These are phyloP conservation scores for Bettongia penicillata DNA, from an alignment of 2,113 vertebrate species.

Conservation along the genomic window DNA sequence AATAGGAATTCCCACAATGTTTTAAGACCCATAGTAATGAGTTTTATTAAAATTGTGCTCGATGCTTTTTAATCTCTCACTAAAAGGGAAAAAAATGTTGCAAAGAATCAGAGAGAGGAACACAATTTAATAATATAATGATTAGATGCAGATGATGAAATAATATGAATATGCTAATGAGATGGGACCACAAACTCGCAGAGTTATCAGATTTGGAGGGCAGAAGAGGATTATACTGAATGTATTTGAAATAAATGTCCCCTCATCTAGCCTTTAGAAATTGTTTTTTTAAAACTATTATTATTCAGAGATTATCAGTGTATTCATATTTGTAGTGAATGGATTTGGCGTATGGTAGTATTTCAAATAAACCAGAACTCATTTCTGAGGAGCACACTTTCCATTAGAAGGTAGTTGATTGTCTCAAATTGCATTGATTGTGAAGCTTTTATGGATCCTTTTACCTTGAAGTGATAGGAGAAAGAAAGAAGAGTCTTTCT, in stretches of 20 bases:
- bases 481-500: not conserved
- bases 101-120: not conserved
- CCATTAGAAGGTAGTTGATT: not conserved
- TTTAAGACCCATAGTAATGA: not conserved
- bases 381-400: not conserved
- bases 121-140: not conserved
- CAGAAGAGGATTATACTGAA: not conserved
- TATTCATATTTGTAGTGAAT: not conserved
- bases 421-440: not conserved
- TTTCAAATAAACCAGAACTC: not conserved
- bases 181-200: not conserved
- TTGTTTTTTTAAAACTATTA: not conserved
- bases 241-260: not conserved
- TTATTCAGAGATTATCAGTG: not conserved
- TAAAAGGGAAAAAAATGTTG: not conserved
- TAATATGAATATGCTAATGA: not conserved
- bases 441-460: not conserved
- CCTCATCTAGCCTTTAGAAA: not conserved
- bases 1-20: not conserved
- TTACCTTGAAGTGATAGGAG: not conserved
- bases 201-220: not conserved
- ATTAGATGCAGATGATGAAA: not conserved
- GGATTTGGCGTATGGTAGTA: not conserved
- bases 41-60: not conserved
- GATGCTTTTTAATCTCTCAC: not conserved